Base-by-base conservation (phyloP, 2,888 invertebrate species). In the Patella caerulea region DNA sequence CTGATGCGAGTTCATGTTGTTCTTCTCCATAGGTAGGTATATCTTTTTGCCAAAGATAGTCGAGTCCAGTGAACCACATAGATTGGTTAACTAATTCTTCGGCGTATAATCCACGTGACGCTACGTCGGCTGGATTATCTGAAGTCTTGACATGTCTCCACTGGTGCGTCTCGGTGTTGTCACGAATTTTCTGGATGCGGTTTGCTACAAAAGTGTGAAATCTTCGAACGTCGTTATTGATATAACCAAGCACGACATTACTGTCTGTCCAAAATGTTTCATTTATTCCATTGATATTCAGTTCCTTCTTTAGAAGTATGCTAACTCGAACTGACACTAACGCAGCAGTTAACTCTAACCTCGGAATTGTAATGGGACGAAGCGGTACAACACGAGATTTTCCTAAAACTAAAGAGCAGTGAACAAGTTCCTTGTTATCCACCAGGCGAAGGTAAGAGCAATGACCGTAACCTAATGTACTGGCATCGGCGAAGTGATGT, bases 141-240 rank as follows among this genome's bases (percentile, higher is more conserved):
- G 74, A 65, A 7, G 85, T 78, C 0, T 73, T 52, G 3, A 86
- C 75, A 70, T 85, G 80, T 7, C 54, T 34, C 85, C 84, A 86
- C 71, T 85, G 83, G 54, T 14, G n/a, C n/a, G 81, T 71, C 2
- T 77, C 69, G 34, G 83, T 74, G 3, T 19, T 34, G 15, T 86
- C 78, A 15, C 79, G 76, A 15, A 85, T 84, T 29, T 76, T 73
- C 56, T 84, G 82, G 12, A 86, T 81, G 17, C 86, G 70, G 77
- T 86, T 86, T 1, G 83, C 84, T 19, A 86, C 85, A 75, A 81
- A 86, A 0, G 81, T 77, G 17, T 84, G 84, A 53, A 86, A 86
- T 14, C 84, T 52, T 14, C 79, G 71, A 3, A 81, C 75, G 14
- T 82, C 83, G 70, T 86, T 86, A 7, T 56, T 73, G 14, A 85